Base-by-base conservation (phyloP, 92 coral and sea anemone species). In the Zoanthus sociatus region DNA sequence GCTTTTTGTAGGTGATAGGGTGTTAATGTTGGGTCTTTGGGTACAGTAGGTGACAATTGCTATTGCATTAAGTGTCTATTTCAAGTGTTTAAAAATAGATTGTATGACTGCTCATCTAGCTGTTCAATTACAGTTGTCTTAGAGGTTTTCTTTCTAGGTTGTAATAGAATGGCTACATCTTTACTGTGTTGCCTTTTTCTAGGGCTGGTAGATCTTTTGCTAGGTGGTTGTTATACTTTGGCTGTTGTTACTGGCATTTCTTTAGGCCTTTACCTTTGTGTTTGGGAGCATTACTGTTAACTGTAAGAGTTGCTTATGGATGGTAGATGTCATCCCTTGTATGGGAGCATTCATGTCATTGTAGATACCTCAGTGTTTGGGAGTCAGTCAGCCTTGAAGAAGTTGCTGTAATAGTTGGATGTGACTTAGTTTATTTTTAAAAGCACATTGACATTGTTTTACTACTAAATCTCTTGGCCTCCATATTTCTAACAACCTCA, bases 381-480 rank as follows among this genome's bases (percentile, higher is more conserved):
- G 42, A 37, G 42, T 37, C 64, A 20, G 75, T 90, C 88, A 30
- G 74, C 51, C 32, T 90, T 90, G 50, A 73, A 88, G 72, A 91
- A 82, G 46, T 88, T 88, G 75, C 89, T 88, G 89, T 82, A 88
- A 21, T 91, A 91, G 77, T 91, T 32, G 26, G 26, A 26, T 26
- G 26, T 26, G 26, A 26, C 26, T 26, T 26, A 26, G 26, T 26
- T 26, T 26, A 26, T 26, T 26, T 26, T 26, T 26, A 26, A 26
- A 26, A 26, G 26, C 26, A 26, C 26, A 26, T 26, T 26, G 26
- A 26, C 26, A 26, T 26, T 26, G 26, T 26, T 26, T 26, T 26
- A 26, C 26, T 26, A 26, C 26, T 26, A 26, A 26, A 26, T 26
- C 26, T 26, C 26, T 26, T 26, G 26, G 26, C 26, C 26, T 26